phyloP scores from a whole-genome alignment of 2,888 invertebrate species.

The Leptarthrus brevirostris region DNA sequence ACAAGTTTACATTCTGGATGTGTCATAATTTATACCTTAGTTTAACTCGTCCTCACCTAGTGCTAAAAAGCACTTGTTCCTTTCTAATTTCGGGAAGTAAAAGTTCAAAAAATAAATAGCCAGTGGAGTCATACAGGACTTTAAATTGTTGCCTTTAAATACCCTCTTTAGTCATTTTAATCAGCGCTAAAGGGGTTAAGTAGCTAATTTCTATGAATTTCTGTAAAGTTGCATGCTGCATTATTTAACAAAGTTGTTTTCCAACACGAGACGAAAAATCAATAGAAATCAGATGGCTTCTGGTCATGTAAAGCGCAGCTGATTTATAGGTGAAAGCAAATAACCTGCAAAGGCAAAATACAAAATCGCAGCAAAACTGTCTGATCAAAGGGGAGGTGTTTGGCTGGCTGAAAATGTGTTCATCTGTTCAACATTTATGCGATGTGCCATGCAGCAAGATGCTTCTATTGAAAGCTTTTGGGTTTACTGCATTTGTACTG shows the following conservation, averaged over 20 bases:
- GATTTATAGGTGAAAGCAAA: slow-evolving; percentile 4
- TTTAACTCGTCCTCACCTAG: too few species aligned
- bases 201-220: slow-evolving; percentile 26
- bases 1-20: too few species aligned
- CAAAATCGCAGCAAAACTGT: not conserved
- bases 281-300: slow-evolving; percentile 14
- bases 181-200: slow-evolving; percentile 1
- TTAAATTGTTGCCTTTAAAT: not conserved
- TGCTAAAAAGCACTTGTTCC: too few species aligned
- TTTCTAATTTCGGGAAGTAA: too few species aligned
- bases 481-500: not conserved
- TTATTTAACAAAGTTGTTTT: slow-evolving; percentile 1
- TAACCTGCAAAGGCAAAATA: not conserved
- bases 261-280: not conserved
- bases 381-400: slow-evolving; percentile 9
- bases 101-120: too few species aligned
- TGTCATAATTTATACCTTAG: too few species aligned
- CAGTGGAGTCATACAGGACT: too few species aligned
- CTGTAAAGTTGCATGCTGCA: not conserved
- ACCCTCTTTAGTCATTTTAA: not conserved
- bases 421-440: not conserved
- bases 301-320: not conserved
- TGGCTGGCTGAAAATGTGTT: slow-evolving; percentile 1
- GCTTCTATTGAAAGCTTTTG: not conserved
- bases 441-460: not conserved